Percentiles rank a stretch among this genome's conserved stretches.
Conservation (phyloP, 2,888 invertebrate species). For the Dicyrtoma fusca region DNA sequence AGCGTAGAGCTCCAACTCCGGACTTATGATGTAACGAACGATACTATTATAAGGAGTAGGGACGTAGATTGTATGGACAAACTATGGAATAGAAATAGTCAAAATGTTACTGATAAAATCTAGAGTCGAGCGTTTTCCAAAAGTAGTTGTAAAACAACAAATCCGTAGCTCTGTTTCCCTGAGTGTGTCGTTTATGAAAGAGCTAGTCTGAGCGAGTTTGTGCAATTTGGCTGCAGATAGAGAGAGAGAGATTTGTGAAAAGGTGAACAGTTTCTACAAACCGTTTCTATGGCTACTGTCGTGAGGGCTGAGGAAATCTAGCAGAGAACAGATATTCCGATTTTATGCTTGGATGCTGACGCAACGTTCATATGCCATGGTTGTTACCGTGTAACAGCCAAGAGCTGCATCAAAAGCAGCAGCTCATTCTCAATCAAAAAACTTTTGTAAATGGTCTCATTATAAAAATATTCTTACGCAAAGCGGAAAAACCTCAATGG, state of each 20-base stretch:
- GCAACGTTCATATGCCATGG: conserved; percentile 1
- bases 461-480: too few species aligned
- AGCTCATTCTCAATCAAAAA: too few species aligned
- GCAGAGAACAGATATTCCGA: conserved; percentile 19
- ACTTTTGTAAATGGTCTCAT: too few species aligned
- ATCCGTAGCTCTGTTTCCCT: neutral
- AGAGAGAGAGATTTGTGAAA: conserved; percentile 4
- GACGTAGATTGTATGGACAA: neutral
- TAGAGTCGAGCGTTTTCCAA: neutral
- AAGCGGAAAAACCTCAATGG: too few species aligned
- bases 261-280: too few species aligned
- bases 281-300: conserved; percentile 28
- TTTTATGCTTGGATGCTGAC: conserved; percentile 31
- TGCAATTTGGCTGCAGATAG: neutral
- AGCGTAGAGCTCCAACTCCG: too few species aligned
- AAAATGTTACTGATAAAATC: too few species aligned
- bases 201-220: neutral
- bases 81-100: too few species aligned
- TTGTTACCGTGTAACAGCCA: too few species aligned
- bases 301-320: conserved; percentile 22
- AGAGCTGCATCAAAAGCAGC: too few species aligned
- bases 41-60: neutral
- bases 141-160: too few species aligned
- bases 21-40: neutral
- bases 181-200: conserved; percentile 8